Evolutionary conservation across 2,797 vertebrate species (phyloP).

Genomic region (Phoebastria nigripes): DNA sequence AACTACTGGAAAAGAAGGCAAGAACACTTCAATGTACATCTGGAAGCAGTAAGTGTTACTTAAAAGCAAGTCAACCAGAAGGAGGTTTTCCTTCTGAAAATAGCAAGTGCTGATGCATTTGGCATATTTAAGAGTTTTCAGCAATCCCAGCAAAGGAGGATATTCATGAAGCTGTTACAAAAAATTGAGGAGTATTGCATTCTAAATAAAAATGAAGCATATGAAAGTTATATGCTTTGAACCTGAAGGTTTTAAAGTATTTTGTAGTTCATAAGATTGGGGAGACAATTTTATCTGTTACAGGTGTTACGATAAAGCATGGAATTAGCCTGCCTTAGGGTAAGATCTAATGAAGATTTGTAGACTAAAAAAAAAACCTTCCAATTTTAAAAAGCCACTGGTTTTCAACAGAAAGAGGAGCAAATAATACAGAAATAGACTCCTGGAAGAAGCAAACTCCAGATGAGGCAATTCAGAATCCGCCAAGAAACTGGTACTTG

Average conservation of each 20-base stretch:
- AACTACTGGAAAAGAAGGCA: conserved; percentile 11
- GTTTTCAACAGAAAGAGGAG: not conserved
- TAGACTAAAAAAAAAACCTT: not conserved
- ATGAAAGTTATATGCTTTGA: not conserved
- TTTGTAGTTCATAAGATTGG: not conserved
- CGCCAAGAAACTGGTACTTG: not conserved
- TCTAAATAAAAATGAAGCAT: not conserved
- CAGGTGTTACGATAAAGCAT: not conserved
- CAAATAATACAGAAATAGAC: not conserved
- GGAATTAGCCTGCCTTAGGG: not conserved
- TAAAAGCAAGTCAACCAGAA: conserved; percentile 20
- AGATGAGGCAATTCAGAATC: not conserved
- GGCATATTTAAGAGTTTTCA: conserved; percentile 2
- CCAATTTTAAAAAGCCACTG: not conserved
- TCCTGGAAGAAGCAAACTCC: not conserved
- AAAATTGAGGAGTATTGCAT: not conserved
- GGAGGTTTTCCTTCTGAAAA: conserved; percentile 29
- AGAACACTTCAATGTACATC: not conserved
- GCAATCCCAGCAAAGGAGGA: not conserved
- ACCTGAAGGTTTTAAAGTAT: not conserved
- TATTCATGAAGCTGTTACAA: not conserved
- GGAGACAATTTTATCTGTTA: not conserved
- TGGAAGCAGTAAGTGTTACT: conserved; percentile 35
- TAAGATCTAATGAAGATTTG: not conserved
- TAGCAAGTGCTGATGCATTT: conserved; percentile 16